These are phyloP conservation scores for Psilanteris sp. DNA, from an alignment of 1,140 invertebrate genomes.

Conservation along the genomic window DNA sequence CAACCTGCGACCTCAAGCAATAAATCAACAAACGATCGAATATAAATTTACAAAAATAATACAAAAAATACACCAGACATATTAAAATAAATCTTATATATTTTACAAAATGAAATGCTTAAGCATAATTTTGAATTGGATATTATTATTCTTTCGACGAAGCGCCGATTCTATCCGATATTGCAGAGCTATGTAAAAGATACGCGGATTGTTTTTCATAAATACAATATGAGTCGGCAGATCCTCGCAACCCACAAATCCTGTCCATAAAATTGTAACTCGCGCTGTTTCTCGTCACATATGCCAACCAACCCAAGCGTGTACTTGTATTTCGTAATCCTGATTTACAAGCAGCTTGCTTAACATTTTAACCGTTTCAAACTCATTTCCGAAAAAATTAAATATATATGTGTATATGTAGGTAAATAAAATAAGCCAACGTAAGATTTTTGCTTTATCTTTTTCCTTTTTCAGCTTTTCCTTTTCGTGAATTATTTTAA, in stretches of 20 bases:
- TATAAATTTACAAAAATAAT: too few relatives aligned
- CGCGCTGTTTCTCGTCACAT: slow-evolving; percentile 62
- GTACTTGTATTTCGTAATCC: slow-evolving; percentile 67
- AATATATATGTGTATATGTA: too few relatives aligned
- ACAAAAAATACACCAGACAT: too few relatives aligned
- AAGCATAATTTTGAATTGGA: slow-evolving; percentile 34
- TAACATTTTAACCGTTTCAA: slow-evolving; percentile 64
- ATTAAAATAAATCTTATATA: too few relatives aligned
- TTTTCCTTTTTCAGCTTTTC: not conserved
- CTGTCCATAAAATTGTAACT: slow-evolving; percentile 64
- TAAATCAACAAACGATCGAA: too few relatives aligned
- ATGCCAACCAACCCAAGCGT: slow-evolving; percentile 41
- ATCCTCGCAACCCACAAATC: slow-evolving; percentile 41
- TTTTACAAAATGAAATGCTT: too few relatives aligned
- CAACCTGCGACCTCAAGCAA: too few relatives aligned
- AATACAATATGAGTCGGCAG: slow-evolving; percentile 59
- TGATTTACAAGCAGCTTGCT: slow-evolving; percentile 58
- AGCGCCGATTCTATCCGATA: slow-evolving; percentile 8
- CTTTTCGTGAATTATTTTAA: slow-evolving; percentile 24
- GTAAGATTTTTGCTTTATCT: slow-evolving; percentile 34
- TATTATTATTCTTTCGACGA: slow-evolving; percentile 28
- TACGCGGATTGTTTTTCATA: slow-evolving; percentile 68
- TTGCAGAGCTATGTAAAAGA: slow-evolving; percentile 17
- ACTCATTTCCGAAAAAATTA: slow-evolving; percentile 39
- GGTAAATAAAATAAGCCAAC: slow-evolving; percentile 64